Percentiles rank a stretch among this genome's conserved stretches.
These are phyloP conservation scores for Parnassius apollo DNA, from an alignment of 2,888 invertebrate species.

Conservation along the genomic window DNA sequence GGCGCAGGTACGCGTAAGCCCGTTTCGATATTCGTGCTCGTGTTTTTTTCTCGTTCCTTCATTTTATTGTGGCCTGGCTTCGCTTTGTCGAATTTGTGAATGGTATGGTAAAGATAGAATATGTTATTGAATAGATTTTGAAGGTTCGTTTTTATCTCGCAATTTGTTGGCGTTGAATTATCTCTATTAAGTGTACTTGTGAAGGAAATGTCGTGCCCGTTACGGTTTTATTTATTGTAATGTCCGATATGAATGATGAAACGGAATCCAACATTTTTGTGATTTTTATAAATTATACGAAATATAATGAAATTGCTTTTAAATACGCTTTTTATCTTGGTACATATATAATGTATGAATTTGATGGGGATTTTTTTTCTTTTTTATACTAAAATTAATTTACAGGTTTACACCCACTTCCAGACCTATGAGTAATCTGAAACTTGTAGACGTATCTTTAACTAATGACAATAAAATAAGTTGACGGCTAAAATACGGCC, in stretches of 20 bases:
- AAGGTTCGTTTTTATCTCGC: conserved; percentile 22
- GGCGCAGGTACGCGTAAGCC: conserved; percentile 70
- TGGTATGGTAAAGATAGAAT: conserved; percentile 38
- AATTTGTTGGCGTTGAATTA: conserved; percentile 42
- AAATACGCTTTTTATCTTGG: no score
- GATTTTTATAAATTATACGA: no score
- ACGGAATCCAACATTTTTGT: no score
- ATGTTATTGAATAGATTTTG: conserved; percentile 33
- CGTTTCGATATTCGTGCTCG: conserved; percentile 75
- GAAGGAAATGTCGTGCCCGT: conserved; percentile 22
- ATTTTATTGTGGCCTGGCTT: conserved; percentile 71
- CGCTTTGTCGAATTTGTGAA: conserved; percentile 77
- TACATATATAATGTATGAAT: no score
- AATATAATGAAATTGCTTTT: no score
- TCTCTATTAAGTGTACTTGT: conserved; percentile 36
- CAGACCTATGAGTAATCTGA: no score
- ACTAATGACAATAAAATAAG: no score
- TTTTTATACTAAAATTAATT: no score
- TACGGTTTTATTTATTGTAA: neutral
- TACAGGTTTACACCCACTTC: no score
- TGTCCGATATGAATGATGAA: neutral
- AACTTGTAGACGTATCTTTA: no score
- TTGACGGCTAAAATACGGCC: no score
- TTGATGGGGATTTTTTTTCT: no score
- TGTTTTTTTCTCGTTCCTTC: conserved; percentile 50